Base-by-base conservation (phyloP, 2,888 invertebrate species). In the Lasioglossum figueresi region DNA sequence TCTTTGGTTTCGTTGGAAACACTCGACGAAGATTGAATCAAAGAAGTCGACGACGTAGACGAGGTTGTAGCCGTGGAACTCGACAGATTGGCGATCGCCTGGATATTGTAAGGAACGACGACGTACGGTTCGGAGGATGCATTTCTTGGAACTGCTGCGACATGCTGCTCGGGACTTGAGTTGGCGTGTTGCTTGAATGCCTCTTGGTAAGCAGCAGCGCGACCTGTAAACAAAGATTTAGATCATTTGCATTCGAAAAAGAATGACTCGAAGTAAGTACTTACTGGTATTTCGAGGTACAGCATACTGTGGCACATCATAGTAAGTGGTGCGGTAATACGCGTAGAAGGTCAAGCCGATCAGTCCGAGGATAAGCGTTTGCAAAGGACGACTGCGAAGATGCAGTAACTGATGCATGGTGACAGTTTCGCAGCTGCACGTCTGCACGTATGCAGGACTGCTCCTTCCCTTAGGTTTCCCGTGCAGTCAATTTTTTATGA, bases 291-390 rank as follows among this genome's bases (percentile, higher is more conserved):
- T 92, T 72, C 90, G 89, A 48, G 90, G 86, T 40, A 88, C 79
- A 23, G 87, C 83, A n/a, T 89, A 91, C 52, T 93, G 93, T 72
- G 82, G 91, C 43, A 92, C 83, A 40, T 94, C 93, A 78, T 91
- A 92, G 82, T 91, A 85, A 10, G 93, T 92, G 19, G 93, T 94
- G 56, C 94, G 93, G 83, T 94, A 94, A 83, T 94, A 95, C 4
- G 94, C 93, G 79, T 94, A 94, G 74, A 94, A 92, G 37, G 94
- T 94, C 48, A 95, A 90, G 37, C 91, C 90, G 56, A 94, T 86
- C 66, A 95, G 90, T 85, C 92, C 94, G 70, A 95, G 86, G 84
- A 95, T 92, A 76, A 94, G 92, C 79, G 88, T 92, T 88, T 93
- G 93, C 71, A 93, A 88, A 84, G 92, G 84, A 83, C 94, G 93